These are phyloP conservation scores for Odontesthes bonariensis DNA, from an alignment of 2,113 vertebrate genomes.

Conservation along the genomic window DNA sequence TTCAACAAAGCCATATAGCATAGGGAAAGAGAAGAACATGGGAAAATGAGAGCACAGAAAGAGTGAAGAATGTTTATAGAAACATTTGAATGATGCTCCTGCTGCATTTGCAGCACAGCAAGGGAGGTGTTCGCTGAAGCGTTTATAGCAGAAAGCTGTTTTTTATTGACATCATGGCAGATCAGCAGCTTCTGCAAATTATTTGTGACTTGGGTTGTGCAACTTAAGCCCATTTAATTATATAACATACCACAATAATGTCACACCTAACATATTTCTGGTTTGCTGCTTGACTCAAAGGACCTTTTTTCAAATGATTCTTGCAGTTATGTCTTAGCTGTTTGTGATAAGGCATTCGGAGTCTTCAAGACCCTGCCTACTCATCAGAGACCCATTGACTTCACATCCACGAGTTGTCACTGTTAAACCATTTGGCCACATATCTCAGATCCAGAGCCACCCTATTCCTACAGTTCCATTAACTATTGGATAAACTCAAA, in stretches of 20 bases:
- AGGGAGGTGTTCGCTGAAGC: not conserved
- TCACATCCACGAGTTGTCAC: constrained; percentile 7
- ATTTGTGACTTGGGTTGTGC: constrained; percentile 38
- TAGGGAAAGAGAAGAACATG: not conserved
- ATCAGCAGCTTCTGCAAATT: constrained; percentile 53
- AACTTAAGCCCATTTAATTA: constrained; percentile 41
- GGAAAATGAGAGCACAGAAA: not conserved
- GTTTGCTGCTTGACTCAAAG: constrained; percentile 13
- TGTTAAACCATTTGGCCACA: not conserved
- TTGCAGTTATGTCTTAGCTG: constrained; percentile 17
- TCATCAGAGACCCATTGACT: constrained; percentile 28
- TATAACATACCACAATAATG: constrained; percentile 47
- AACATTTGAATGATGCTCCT: too few species aligned
- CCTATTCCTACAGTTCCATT: constrained; percentile 14
- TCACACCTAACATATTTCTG: constrained; percentile 46
- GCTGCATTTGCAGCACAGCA: not conserved
- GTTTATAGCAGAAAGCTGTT: constrained; percentile 27
- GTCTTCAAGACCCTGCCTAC: constrained; percentile 24
- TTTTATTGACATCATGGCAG: constrained; percentile 33
- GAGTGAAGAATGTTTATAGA: too few species aligned
- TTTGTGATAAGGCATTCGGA: constrained; percentile 13
- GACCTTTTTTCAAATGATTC: constrained; percentile 27
- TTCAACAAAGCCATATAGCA: constrained; percentile 19
- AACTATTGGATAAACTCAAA: constrained; percentile 40
- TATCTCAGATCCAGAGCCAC: constrained; percentile 14